phyloP scores from a whole-genome alignment of 2,797 vertebrate species.

The Balearica regulorum region DNA sequence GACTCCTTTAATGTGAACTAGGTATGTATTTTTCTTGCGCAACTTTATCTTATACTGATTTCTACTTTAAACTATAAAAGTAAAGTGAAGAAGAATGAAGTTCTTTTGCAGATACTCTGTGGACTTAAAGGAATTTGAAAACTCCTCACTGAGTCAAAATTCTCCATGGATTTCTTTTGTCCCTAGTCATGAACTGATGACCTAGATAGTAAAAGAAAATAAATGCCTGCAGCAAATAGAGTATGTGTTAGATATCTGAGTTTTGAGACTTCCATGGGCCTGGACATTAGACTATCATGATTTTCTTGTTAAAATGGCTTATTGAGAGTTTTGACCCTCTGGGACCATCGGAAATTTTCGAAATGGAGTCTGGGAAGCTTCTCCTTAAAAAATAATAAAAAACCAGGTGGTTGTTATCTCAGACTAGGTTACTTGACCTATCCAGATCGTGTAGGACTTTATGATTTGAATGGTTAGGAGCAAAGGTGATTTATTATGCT shows the following conservation, averaged over 20 bases:
- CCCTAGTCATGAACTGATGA: constrained; percentile 55
- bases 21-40: not conserved
- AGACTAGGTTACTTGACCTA: constrained; percentile 3
- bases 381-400: constrained; percentile 10
- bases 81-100: not conserved
- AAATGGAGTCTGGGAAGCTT: constrained; percentile 22
- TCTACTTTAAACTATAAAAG: not conserved
- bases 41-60: not conserved
- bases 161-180: constrained; percentile 25
- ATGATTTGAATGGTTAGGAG: constrained; percentile 24
- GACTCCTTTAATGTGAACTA: not conserved
- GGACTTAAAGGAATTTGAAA: constrained; percentile 18
- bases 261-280: constrained; percentile 8
- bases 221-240: constrained; percentile 44
- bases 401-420: constrained; percentile 46
- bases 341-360: constrained; percentile 32
- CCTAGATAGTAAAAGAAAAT: constrained; percentile 55
- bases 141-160: not conserved
- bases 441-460: constrained; percentile 3
- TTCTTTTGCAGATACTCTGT: not conserved
- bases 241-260: constrained; percentile 18
- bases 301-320: constrained; percentile 44
- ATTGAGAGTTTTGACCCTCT: constrained; percentile 34
- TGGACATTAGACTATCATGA: constrained; percentile 15
- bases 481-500: constrained; percentile 58